Conservation (phyloP, 2,797 vertebrate genomes). For the Craterocephalus amniculus region DNA sequence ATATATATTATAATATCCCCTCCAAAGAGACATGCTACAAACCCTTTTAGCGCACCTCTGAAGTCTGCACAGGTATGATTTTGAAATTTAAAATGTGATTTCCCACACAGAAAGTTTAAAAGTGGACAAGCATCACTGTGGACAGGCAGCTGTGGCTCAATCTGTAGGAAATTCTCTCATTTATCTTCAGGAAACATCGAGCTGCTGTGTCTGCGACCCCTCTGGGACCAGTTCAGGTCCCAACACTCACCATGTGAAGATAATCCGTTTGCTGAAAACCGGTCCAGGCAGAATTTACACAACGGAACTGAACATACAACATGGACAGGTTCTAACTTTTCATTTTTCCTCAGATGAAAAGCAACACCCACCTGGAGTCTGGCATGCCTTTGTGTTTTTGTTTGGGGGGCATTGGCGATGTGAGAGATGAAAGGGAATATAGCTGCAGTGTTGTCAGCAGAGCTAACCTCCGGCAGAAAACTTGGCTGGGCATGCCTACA, state of each 20-base stretch:
- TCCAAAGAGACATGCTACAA: slow-evolving; percentile 15
- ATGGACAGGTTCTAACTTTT: slow-evolving; percentile 25
- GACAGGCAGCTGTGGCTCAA: slow-evolving; percentile 30
- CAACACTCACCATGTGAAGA: slow-evolving; percentile 3
- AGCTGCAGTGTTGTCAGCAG: slow-evolving; percentile 61
- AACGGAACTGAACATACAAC: neutral
- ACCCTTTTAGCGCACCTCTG: slow-evolving; percentile 16
- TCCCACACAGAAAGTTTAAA: neutral
- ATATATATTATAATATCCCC: slow-evolving; percentile 33
- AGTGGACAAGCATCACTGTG: neutral
- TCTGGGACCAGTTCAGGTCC: slow-evolving; percentile 11
- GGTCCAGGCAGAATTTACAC: slow-evolving; percentile 28
- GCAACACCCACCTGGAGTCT: slow-evolving; percentile 56
- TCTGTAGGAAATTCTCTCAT: slow-evolving; percentile 52
- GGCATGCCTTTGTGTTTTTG: slow-evolving; percentile 70
- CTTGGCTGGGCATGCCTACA: slow-evolving; percentile 66
- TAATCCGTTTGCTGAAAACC: slow-evolving; percentile 21
- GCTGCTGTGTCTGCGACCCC: slow-evolving; percentile 55
- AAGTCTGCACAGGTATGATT: neutral
- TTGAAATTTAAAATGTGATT: slow-evolving; percentile 11
- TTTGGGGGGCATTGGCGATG: slow-evolving; percentile 66
- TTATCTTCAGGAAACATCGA: slow-evolving; percentile 48
- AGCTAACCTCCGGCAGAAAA: slow-evolving; percentile 58
- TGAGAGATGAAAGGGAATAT: slow-evolving; percentile 59
- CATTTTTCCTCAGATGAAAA: slow-evolving; percentile 52